Conservation (phyloP, 2,113 vertebrate species). For the Falco punctatus region DNA sequence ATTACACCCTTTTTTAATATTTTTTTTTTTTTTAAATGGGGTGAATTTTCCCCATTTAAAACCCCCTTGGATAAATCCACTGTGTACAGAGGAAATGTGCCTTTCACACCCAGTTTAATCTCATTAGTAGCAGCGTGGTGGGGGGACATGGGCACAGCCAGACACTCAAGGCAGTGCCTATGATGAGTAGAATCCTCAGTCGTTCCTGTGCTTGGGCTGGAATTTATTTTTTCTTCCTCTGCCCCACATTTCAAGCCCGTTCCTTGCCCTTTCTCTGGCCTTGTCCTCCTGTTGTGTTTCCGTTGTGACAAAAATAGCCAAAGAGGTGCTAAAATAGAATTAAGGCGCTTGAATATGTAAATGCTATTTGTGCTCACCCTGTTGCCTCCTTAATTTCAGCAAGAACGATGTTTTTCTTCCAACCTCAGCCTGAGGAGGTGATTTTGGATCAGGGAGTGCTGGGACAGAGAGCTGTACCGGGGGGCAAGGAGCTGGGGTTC, state of each 20-base stretch:
- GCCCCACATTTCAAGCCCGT: not conserved
- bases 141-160: not conserved
- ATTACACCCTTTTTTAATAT: not conserved
- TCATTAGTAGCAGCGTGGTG: not conserved
- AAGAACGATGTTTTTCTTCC: not conserved
- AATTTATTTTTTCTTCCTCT: not conserved
- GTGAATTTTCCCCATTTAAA: not conserved
- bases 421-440: not conserved
- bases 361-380: not conserved
- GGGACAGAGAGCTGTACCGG: not conserved
- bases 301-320: not conserved
- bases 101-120: not conserved
- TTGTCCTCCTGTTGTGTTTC: slow-evolving; percentile 12
- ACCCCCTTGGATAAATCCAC: not conserved
- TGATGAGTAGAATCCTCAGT: not conserved
- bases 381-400: not conserved
- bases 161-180: not conserved
- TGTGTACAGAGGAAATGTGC: not conserved
- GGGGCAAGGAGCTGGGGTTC: not conserved
- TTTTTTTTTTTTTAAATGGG: not conserved
- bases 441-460: not conserved
- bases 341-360: not conserved
- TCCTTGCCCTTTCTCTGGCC: slow-evolving; percentile 43
- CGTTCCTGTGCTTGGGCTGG: fast-evolving
- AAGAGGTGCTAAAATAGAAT: slow-evolving; percentile 52